These are phyloP conservation scores for Phaethornis superciliosus DNA, from an alignment of 2,113 vertebrate genomes.

Conservation along the genomic window DNA sequence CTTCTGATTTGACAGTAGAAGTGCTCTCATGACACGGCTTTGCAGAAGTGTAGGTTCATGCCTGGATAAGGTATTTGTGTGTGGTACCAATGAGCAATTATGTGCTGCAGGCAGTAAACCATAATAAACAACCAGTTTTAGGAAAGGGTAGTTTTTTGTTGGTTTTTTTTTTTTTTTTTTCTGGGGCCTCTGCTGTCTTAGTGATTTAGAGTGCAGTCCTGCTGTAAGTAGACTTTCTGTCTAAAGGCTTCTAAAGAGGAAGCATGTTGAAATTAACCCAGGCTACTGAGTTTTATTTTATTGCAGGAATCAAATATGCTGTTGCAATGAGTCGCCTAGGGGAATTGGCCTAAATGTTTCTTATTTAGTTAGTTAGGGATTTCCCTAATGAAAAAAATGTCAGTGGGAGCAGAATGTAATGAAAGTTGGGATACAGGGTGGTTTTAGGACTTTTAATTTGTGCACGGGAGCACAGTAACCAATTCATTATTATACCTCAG, in stretches of 20 bases:
- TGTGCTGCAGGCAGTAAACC: background rate
- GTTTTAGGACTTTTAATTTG: background rate
- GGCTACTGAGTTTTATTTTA: background rate
- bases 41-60: background rate
- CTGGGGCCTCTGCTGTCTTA: background rate
- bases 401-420: background rate
- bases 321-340: fast-evolving
- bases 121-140: background rate
- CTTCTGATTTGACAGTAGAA: background rate
- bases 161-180: background rate
- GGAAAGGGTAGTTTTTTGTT: background rate
- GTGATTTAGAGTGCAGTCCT: background rate
- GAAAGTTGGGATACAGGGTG: background rate
- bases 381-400: background rate
- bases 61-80: fast-evolving
- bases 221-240: background rate
- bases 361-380: background rate
- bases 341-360: background rate
- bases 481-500: background rate
- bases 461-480: background rate
- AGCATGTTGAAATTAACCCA: background rate
- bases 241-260: background rate
- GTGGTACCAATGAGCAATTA: background rate
- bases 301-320: background rate
- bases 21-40: background rate